phyloP scores from a whole-genome alignment of 2,797 vertebrate species.

The Mallotus villosus region DNA sequence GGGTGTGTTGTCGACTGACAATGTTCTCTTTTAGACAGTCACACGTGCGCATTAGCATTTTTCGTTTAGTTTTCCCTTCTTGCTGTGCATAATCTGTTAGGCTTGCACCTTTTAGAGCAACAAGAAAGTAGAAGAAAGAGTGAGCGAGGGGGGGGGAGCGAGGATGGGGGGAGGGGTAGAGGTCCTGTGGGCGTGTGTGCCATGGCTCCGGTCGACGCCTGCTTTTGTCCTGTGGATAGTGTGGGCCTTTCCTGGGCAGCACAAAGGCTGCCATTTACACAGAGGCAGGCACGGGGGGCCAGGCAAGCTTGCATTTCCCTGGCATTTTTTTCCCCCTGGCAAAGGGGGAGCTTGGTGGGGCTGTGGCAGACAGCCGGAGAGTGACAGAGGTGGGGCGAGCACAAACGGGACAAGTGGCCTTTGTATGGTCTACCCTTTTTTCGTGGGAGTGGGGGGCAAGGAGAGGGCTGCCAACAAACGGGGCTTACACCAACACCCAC shows the following conservation, averaged over 20 bases:
- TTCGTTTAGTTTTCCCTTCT: constrained; percentile 20
- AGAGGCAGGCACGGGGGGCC: constrained; percentile 13
- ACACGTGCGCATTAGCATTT: constrained; percentile 29
- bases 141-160: not conserved
- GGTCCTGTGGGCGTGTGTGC: constrained; percentile 28
- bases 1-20: not conserved
- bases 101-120: constrained; percentile 48
- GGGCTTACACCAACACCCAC: constrained; percentile 52
- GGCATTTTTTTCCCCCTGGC: constrained; percentile 67
- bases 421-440: constrained; percentile 73
- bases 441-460: constrained; percentile 59
- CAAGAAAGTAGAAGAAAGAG: not conserved
- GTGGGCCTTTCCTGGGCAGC: constrained; percentile 48
- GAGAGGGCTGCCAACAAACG: constrained; percentile 66
- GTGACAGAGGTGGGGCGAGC: constrained; percentile 75
- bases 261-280: constrained; percentile 73
- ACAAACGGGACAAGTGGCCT: constrained; percentile 75
- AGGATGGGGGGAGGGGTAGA: constrained; percentile 15
- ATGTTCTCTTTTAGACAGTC: constrained; percentile 32
- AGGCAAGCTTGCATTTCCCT: constrained; percentile 70
- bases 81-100: constrained; percentile 36
- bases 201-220: constrained; percentile 64
- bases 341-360: constrained; percentile 74
- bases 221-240: constrained; percentile 69
- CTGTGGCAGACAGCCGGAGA: constrained; percentile 72